These are phyloP conservation scores for Seriola dumerili DNA, from an alignment of 2,113 vertebrate genomes.

Conservation along the genomic window DNA sequence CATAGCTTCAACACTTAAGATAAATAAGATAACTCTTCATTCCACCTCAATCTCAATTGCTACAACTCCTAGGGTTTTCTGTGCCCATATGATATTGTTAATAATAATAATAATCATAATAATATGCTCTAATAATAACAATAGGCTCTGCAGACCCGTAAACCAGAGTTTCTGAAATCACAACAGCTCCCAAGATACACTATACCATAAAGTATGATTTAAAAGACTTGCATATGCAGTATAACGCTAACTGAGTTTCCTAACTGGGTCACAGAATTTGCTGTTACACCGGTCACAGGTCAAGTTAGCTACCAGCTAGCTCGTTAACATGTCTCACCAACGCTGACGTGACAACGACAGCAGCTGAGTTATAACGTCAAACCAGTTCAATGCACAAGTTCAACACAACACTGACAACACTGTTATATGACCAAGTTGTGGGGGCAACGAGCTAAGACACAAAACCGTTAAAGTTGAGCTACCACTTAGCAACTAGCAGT, in stretches of 20 bases:
- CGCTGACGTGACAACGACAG: not conserved
- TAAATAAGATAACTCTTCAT: too few relatives aligned
- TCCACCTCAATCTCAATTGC: too few relatives aligned
- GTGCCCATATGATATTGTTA: too few relatives aligned
- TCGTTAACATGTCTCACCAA: not conserved
- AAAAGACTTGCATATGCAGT: not conserved
- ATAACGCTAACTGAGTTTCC: not conserved
- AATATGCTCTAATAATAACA: too few relatives aligned
- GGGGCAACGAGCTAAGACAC: too few relatives aligned
- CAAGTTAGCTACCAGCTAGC: not conserved
- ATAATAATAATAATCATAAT: too few relatives aligned
- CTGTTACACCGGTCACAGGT: not conserved
- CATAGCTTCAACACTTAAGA: too few relatives aligned
- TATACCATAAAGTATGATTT: not conserved
- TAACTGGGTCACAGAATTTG: not conserved
- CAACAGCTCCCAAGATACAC: not conserved
- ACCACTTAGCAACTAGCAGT: constrained; percentile 5
- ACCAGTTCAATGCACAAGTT: not conserved
- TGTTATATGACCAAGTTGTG: accelerated
- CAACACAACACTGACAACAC: too few relatives aligned
- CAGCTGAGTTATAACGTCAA: not conserved
- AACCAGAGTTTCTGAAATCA: not conserved
- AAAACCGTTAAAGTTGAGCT: not conserved
- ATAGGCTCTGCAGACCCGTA: not conserved
- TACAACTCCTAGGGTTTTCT: too few relatives aligned